Evolutionary conservation across 2,113 vertebrate genomes (phyloP), one percentile per base, ranked within the genome.

Genomic region (Rhagologus leucostigma): DNA sequence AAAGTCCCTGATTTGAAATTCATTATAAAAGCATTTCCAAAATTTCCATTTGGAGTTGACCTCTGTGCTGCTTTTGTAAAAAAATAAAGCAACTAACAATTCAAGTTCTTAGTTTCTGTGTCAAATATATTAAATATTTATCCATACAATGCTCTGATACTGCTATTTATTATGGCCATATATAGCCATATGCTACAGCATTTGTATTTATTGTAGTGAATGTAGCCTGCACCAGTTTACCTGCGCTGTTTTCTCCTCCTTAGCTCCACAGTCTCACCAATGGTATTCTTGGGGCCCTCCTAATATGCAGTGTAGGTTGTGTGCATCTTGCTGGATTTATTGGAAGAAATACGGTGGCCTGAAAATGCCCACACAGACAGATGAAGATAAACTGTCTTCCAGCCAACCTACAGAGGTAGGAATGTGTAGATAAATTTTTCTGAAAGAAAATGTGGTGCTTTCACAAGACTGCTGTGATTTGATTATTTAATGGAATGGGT

Each of bases 231-330:
- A 62, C 53, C 18, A 47, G 60, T 59, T 91, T 15, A 91, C 19
- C 56, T 59, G 55, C 92, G 33, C 96, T 75, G 41, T 87, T 60
- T 87, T 76, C 87, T 65, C 37, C 11, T 96, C 64, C 67, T 76
- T 97, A 99, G 99, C 98, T 95, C 98, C 99, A 89, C 99, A 99
- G 93, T 99, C 99, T 70, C 98, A 99, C 87, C 99, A 99, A 39
- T 99, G 99, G 99, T 99, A 99, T 98, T 99, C 99, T 24, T 99
- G 99, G 99, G 99, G 99, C n/a, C 99, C 99, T 80, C 99, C 99
- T 13, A 99, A 99, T 96, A 99, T 99, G 99, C 99, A 99, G 4
- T 99, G 99, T 95, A 98, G 99, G 86, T 97, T 99, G 93, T 99
- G 99, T 83, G 99, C 99, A 33, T 98, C 99, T 93, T 99, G 99